Base-by-base conservation (phyloP, 2,888 invertebrate species). In the Ophonus ardosiacus region DNA sequence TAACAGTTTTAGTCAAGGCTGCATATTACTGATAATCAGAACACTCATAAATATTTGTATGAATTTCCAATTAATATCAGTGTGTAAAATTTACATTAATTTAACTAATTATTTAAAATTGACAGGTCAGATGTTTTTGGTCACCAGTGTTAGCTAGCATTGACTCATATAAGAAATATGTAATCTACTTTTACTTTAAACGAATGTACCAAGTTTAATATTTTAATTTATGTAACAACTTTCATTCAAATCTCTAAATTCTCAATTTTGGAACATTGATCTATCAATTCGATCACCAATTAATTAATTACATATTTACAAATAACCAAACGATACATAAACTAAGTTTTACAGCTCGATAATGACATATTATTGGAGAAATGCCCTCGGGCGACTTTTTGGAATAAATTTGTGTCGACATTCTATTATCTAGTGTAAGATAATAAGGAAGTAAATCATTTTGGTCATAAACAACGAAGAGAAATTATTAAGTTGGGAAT, bases 171-270 rank as follows among this genome's bases (percentile, higher is more conserved):
- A 31, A 8, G 13, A 63, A 17, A 2, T 18, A 63, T 63, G 24
- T 63, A 63, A 63, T 63, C 63, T 13, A 63, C 24, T 63, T 63
- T 63, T 63, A 63, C 63, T 63, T 63, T 18, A 24, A 63, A 24
- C 24, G 24, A 63, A 63, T 63, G 24, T 31, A 63, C 15, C 24
- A 63, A 63, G 8, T 63, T 63, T 63, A 24, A 18, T 31, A 31
- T 31, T 31, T 18, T n/a, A 18, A 63, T 24, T 63, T 63, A 63
- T 63, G 24, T 63, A 63, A 63, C 63, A 63, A 24, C 21, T 24
- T 10, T 4, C 8, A 63, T 63, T 63, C n/a, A 10, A 63, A 24
- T 24, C 63, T 61, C 17, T 15, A 24, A 63, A 63, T 17, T 6
- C 63, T 7, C 10, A 24, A 63, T 63, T 63, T 63, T 59, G 59